Percentiles rank a stretch among this genome's conserved stretches.
Conservation (phyloP, 2,113 vertebrate species). For the Orycteropus afer region DNA sequence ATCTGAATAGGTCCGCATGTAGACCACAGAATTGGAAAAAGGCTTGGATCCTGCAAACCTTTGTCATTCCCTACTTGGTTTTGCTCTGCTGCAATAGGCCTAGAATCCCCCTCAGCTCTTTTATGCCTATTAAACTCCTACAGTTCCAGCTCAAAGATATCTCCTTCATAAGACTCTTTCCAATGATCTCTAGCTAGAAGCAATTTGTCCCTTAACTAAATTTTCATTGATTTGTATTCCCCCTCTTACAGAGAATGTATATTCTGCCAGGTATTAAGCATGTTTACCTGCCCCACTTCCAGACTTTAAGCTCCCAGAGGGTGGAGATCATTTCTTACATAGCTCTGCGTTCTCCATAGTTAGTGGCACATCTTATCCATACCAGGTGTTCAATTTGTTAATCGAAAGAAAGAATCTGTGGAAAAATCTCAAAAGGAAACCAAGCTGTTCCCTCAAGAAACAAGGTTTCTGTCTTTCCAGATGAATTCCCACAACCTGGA, state of each 20-base stretch:
- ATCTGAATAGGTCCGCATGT: not conserved
- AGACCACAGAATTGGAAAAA: not conserved
- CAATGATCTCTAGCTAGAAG: not conserved
- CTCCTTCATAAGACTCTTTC: not conserved
- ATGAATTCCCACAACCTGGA: not conserved
- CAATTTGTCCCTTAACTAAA: not conserved
- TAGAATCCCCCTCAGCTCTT: not conserved
- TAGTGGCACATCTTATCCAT: not conserved
- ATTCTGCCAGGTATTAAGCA: not conserved
- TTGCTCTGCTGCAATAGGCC: not conserved
- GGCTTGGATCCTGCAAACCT: not conserved
- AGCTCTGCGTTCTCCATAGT: not conserved
- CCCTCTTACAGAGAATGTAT: not conserved
- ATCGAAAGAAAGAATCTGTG: not conserved
- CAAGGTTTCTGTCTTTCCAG: not conserved
- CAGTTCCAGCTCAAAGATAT: not conserved
- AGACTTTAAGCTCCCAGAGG: not conserved
- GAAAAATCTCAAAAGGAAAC: constrained; percentile 36
- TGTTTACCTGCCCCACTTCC: not conserved
- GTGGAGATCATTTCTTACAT: not conserved
- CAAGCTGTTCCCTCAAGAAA: constrained; percentile 33
- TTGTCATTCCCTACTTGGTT: not conserved
- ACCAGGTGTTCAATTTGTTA: not conserved
- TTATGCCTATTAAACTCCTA: not conserved
- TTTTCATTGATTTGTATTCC: not conserved